A percentile compares a stretch with the other conserved stretches of the same genome.
These are phyloP conservation scores for Strongylocentrotus purpuratus DNA, from an alignment of 35 echinoderm and acorn worm genomes.

Conservation along the genomic window DNA sequence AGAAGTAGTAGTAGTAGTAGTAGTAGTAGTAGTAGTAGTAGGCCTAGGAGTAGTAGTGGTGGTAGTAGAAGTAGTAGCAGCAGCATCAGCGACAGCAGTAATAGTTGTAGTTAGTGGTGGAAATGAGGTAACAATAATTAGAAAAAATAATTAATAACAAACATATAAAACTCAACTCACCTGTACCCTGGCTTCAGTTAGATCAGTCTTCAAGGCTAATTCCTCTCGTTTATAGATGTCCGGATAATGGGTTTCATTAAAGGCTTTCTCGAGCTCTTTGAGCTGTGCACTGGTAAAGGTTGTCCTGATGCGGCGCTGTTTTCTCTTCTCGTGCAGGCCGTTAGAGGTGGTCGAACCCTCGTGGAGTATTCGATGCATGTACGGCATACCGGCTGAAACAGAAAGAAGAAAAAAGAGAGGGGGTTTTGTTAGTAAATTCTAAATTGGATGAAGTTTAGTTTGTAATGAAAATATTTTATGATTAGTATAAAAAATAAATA, in stretches of 20 bases:
- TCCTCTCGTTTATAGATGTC: constrained; percentile 97
- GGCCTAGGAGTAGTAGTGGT: neutral
- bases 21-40: neutral
- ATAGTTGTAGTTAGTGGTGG: neutral
- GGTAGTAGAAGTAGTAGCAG: neutral
- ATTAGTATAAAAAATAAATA: no score
- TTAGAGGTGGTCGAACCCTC: constrained; percentile 78
- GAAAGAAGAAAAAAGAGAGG: constrained; percentile 30
- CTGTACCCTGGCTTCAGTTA: constrained; percentile 98
- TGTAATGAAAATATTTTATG: no score
- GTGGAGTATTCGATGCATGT: constrained; percentile 99
- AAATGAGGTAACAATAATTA: neutral
- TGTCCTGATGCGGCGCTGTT: constrained; percentile 89
- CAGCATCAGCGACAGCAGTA: neutral
- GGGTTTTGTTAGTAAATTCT: neutral
- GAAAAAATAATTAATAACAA: neutral
- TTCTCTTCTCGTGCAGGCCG: constrained; percentile 89
- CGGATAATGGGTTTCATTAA: constrained; percentile 96
- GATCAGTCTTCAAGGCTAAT: constrained; percentile 90
- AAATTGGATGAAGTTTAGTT: no score
- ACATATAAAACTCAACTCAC: constrained; percentile 41
- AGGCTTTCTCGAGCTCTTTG: constrained; percentile 91
- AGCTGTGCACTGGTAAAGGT: constrained; percentile 96
- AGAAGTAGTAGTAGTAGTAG: neutral
- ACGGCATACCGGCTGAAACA: constrained; percentile 79